Percentiles rank a stretch among this genome's conserved stretches.
Conservation (phyloP, 2,797 vertebrate genomes). For the Rachycentron canadum region DNA sequence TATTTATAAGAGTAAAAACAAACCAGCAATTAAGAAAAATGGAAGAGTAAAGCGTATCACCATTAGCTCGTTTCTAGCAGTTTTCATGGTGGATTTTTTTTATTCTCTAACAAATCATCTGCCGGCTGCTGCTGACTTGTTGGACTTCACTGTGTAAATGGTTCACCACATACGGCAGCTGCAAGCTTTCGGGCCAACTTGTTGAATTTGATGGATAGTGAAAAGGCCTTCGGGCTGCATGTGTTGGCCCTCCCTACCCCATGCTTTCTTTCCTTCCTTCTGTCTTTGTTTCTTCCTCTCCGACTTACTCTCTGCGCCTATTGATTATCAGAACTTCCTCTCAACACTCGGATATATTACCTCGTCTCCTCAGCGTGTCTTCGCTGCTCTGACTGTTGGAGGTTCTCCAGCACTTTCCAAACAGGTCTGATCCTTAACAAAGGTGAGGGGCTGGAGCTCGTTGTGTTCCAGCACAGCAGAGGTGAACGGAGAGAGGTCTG, state of each 20-base stretch:
- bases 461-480: conserved; percentile 72
- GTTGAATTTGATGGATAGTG: conserved; percentile 80
- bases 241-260: conserved; percentile 58
- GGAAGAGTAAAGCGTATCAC: conserved; percentile 18
- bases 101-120: conserved; percentile 40
- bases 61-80: conserved; percentile 20
- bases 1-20: background rate
- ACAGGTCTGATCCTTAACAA: conserved; percentile 67
- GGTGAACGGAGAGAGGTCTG: conserved; percentile 68
- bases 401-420: conserved; percentile 69
- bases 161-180: conserved; percentile 71
- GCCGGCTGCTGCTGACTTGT: conserved; percentile 62
- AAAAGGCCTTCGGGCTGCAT: conserved; percentile 77
- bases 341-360: conserved; percentile 39
- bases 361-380: conserved; percentile 52
- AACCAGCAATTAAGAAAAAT: background rate
- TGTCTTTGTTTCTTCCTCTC: conserved; percentile 56
- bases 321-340: conserved; percentile 76
- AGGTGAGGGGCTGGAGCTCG: conserved; percentile 66
- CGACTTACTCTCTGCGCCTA: conserved; percentile 50
- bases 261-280: conserved; percentile 43
- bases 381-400: conserved; percentile 64
- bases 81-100: conserved; percentile 14
- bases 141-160: conserved; percentile 67
- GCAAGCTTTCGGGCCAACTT: conserved; percentile 73